Conservation (phyloP, 2,113 vertebrate species). For the Lamprotornis superbus region DNA sequence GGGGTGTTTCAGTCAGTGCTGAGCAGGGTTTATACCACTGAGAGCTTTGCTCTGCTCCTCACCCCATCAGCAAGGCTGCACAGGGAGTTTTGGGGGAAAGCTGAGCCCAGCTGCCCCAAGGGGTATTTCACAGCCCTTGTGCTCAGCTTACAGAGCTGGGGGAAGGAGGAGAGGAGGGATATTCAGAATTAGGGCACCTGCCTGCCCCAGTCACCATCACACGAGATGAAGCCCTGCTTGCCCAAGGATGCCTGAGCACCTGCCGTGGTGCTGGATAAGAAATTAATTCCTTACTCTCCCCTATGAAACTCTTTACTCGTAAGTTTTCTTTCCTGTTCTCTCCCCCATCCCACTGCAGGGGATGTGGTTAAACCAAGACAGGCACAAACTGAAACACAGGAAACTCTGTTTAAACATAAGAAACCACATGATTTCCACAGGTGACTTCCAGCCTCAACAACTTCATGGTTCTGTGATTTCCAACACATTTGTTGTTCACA, state of each 20-base stretch:
- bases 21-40: neutral
- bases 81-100: neutral
- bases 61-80: fast-evolving
- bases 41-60: neutral
- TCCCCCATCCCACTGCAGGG: neutral
- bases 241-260: neutral
- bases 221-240: neutral
- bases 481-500: fast-evolving
- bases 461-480: neutral
- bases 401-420: neutral
- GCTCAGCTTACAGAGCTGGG: neutral
- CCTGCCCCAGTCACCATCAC: neutral
- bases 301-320: neutral
- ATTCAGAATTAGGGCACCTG: neutral
- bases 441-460: neutral
- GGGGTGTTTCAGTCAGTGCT: neutral
- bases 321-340: neutral
- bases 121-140: neutral
- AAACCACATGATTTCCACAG: neutral
- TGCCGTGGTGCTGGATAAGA: no score
- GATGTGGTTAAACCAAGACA: neutral
- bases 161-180: neutral
- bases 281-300: no score
- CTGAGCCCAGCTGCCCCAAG: neutral
- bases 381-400: neutral